These are phyloP conservation scores for Drosophila ochracea DNA, from an alignment of 2,888 invertebrate species.

Conservation along the genomic window DNA sequence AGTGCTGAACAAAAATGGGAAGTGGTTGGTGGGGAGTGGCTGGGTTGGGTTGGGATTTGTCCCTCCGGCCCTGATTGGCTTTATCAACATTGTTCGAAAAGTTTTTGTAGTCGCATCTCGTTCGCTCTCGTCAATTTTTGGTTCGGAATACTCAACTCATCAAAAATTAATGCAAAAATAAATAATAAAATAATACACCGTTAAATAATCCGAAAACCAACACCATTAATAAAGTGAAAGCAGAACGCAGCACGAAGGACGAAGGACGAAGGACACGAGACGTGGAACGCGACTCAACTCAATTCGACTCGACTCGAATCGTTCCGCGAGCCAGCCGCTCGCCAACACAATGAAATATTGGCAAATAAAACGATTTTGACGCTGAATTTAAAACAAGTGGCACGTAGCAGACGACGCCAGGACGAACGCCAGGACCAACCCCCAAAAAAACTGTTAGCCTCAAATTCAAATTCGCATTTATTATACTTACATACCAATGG, in stretches of 20 bases:
- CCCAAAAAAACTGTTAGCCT: slow-evolving; percentile 47
- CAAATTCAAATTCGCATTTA: slow-evolving; percentile 78
- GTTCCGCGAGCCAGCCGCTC: slow-evolving; percentile 44
- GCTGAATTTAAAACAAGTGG: slow-evolving; percentile 84
- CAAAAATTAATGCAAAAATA: slow-evolving; percentile 82
- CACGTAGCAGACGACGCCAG: slow-evolving; percentile 66
- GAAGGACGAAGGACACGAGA: slow-evolving; percentile 6
- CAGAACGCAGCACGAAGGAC: slow-evolving; percentile 25
- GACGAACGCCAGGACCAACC: slow-evolving; percentile 30
- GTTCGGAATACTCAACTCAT: slow-evolving; percentile 54
- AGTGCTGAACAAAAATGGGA: slow-evolving; percentile 29
- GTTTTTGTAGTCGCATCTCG: slow-evolving; percentile 40
- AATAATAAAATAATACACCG: slow-evolving; percentile 83
- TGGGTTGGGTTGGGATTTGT: not conserved
- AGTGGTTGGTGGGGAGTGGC: not conserved
- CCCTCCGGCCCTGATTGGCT: slow-evolving; percentile 44
- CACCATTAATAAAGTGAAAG: slow-evolving; percentile 82
- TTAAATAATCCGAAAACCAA: slow-evolving; percentile 83
- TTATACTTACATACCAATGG: slow-evolving; percentile 75
- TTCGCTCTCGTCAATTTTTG: slow-evolving; percentile 38
- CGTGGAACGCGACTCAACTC: not conserved
- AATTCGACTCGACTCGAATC: slow-evolving; percentile 27
- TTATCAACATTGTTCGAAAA: slow-evolving; percentile 56
- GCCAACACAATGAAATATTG: slow-evolving; percentile 80
- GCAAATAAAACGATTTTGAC: slow-evolving; percentile 84